Evolutionary conservation across 2,113 vertebrate species (phyloP), one percentile per base, ranked within the genome.

Genomic region (Trochalopteron elliotii): DNA sequence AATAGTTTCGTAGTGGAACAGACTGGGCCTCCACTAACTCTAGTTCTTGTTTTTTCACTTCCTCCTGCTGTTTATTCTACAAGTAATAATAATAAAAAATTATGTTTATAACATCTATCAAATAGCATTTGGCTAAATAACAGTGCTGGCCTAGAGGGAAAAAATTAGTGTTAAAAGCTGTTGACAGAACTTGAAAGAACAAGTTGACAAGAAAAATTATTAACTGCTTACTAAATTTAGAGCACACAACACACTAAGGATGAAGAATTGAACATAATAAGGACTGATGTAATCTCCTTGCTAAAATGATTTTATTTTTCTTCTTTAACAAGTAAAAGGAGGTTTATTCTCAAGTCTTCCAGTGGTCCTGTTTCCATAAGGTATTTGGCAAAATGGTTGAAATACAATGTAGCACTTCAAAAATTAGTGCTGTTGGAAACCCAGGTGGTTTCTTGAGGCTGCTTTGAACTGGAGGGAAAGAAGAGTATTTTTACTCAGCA

Each of bases 21-120:
- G 99, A 98, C 87, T 98, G 98, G 5, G 96, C 98, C 91, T 99
- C 98, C 89, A 99, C 50, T 39, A 98, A 82, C 57, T 99, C 98
- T 55, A 97, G 95, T 92, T 99, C 98, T 97, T 98, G 97, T 76
- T 90, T 97, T 83, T 97, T 98, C 47, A 98, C 97, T 95, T 98
- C 98, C 42, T 98, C 98, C 49, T 98, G 91, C 6, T 77, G 79
- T 67, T 95, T 97, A 28, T 89, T 98, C 99, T 99, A 94, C 27
- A 96, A 85, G 37, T 4, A 80, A 78, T 67, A 59, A 68, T 24
- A 23, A 59, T 42, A 67, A 52, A 59, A 20, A 71, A 47, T 17
- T 63, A 49, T 4, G 10, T 57, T 86, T 74, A 17, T 42, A 77
- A 45, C 12, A 7, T 52, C 37, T 59, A 42, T 60, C 25, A 83